Conservation (phyloP, 2,113 vertebrate species). For the Caranx ignobilis region DNA sequence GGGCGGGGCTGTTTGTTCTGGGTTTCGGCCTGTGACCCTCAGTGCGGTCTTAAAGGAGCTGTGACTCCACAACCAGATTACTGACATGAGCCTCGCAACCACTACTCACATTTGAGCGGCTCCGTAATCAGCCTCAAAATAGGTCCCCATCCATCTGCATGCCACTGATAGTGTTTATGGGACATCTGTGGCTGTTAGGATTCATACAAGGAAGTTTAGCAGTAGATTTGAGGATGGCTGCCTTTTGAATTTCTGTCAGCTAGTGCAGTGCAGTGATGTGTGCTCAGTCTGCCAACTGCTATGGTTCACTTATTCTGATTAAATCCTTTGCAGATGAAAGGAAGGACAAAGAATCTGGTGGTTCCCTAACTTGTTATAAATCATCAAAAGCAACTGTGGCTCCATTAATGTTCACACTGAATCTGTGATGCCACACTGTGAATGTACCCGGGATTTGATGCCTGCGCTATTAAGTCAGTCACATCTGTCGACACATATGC, state of each 20-base stretch:
- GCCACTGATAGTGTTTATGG: conserved; percentile 50
- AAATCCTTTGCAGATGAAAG: conserved; percentile 61
- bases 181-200: conserved; percentile 39
- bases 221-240: conserved; percentile 39
- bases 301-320: conserved; percentile 59
- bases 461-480: conserved; percentile 30
- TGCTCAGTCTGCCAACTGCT: conserved; percentile 33
- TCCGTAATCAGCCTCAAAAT: conserved; percentile 55
- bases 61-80: conserved; percentile 33
- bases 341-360: conserved; percentile 48
- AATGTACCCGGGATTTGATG: conserved; percentile 50
- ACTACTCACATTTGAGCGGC: conserved; percentile 27
- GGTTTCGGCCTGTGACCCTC: conserved; percentile 9
- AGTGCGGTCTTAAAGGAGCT: conserved; percentile 23
- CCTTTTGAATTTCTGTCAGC: conserved; percentile 47
- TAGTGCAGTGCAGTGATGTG: conserved; percentile 21
- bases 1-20: conserved; percentile 22
- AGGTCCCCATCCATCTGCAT: conserved; percentile 57
- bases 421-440: conserved; percentile 34
- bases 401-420: conserved; percentile 40
- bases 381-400: conserved; percentile 55
- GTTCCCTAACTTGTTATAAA: conserved; percentile 44
- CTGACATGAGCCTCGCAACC: conserved; percentile 37
- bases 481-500: conserved; percentile 50
- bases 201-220: conserved; percentile 29